Conservation (phyloP, 2,888 invertebrate genomes). For the Drosophila limbata region DNA sequence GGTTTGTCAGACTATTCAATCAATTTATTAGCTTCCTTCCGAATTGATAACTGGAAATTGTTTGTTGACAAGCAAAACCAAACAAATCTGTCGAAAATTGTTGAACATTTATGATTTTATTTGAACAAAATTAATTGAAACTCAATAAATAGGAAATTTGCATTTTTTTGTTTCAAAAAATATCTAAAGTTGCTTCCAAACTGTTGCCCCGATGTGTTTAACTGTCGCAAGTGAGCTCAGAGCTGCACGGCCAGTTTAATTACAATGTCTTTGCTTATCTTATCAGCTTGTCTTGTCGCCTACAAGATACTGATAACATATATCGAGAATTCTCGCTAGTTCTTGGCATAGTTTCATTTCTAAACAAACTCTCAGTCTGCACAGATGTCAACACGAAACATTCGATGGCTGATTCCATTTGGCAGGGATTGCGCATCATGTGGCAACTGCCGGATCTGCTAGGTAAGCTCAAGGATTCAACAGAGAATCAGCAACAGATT, state of each 20-base stretch:
- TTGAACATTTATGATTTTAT: constrained; percentile 28
- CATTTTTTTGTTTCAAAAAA: too few species aligned
- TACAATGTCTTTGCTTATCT: constrained; percentile 48
- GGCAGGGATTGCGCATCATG: constrained; percentile 56
- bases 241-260: constrained; percentile 39
- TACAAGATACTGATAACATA: constrained; percentile 18
- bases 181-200: neutral
- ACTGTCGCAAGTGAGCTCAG: constrained; percentile 29
- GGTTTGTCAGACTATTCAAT: constrained; percentile 14
- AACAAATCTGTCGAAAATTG: constrained; percentile 34
- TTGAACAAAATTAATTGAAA: constrained; percentile 13
- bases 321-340: constrained; percentile 6
- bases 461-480: constrained; percentile 37
- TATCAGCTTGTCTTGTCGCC: constrained; percentile 23
- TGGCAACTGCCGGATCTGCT: constrained; percentile 65
- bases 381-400: constrained; percentile 46
- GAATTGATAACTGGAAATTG: constrained; percentile 17
- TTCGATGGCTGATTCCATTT: constrained; percentile 41
- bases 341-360: constrained; percentile 36
- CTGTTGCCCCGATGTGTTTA: neutral
- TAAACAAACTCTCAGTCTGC: constrained; percentile 22
- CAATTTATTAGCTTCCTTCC: constrained; percentile 21
- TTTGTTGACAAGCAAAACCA: constrained; percentile 3
- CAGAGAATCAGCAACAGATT: neutral
- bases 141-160: too few species aligned